phyloP scores from a whole-genome alignment of 2,797 vertebrate genomes.

The Hypotaenidia philippensis region DNA sequence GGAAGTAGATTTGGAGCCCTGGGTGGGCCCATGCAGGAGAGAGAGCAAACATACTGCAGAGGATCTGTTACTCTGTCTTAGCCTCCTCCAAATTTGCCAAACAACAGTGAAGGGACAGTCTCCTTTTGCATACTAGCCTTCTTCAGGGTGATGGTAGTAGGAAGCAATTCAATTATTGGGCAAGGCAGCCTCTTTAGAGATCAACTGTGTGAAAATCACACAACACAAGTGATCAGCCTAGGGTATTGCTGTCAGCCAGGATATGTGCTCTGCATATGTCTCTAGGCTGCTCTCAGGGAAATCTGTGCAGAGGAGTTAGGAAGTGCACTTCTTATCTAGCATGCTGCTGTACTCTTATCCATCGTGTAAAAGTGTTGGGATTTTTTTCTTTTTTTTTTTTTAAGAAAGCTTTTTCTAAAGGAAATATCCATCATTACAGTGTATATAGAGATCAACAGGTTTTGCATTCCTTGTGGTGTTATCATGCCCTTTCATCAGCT shows the following conservation, averaged over 20 bases:
- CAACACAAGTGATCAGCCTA: neutral
- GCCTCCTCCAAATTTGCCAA: neutral
- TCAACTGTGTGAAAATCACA: neutral
- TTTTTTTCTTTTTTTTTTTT: neutral
- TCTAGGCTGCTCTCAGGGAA: neutral
- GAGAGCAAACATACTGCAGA: neutral
- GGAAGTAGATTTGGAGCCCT: neutral
- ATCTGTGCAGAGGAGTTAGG: neutral
- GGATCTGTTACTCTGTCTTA: neutral
- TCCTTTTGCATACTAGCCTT: neutral
- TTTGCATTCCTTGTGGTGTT: slow-evolving; percentile 33
- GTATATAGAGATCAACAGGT: neutral
- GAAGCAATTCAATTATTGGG: neutral
- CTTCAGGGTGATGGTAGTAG: neutral
- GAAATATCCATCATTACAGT: slow-evolving; percentile 9
- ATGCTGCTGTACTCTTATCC: neutral
- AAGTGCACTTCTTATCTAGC: neutral
- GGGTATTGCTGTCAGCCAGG: neutral
- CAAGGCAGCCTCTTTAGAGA: neutral
- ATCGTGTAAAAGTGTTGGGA: neutral
- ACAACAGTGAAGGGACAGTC: neutral
- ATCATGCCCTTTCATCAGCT: slow-evolving; percentile 44
- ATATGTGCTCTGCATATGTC: neutral
- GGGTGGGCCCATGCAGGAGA: neutral
- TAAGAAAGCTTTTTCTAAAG: neutral